phyloP scores from a whole-genome alignment of 2,113 vertebrate species.

The Pseudorasbora parva region DNA sequence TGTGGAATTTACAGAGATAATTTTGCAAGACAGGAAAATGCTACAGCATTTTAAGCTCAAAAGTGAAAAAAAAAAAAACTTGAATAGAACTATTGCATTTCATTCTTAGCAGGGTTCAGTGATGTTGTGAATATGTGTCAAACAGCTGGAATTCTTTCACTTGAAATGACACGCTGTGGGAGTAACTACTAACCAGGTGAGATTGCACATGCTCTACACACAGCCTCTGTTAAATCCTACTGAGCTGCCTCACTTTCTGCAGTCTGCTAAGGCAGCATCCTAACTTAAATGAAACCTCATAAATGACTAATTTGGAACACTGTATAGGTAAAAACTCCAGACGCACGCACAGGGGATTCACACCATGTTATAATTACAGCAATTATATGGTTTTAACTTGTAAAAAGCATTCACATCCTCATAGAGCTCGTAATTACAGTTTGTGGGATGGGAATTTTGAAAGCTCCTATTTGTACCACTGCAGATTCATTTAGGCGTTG shows the following conservation, averaged over 20 bases:
- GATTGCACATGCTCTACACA: background rate
- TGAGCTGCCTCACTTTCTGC: background rate
- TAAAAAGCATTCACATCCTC: no score
- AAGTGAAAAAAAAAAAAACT: background rate
- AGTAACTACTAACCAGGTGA: slow-evolving; percentile 13
- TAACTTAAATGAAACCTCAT: background rate
- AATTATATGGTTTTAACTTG: no score
- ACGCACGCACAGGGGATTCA: no score
- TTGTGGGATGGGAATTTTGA: no score
- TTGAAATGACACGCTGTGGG: slow-evolving; percentile 3
- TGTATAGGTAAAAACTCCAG: background rate
- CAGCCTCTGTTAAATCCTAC: background rate
- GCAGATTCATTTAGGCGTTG: no score
- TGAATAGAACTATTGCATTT: slow-evolving; percentile 9
- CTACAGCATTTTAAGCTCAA: background rate
- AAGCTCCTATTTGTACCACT: no score
- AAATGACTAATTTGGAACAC: background rate
- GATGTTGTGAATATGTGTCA: background rate
- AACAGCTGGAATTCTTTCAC: slow-evolving; percentile 14
- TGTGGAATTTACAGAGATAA: background rate
- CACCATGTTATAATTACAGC: no score
- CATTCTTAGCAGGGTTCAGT: background rate
- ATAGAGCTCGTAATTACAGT: no score
- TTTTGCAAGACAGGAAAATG: background rate
- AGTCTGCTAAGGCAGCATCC: background rate